These are phyloP conservation scores for Sebastes umbrosus DNA, from an alignment of 2,797 vertebrate species.

Conservation along the genomic window DNA sequence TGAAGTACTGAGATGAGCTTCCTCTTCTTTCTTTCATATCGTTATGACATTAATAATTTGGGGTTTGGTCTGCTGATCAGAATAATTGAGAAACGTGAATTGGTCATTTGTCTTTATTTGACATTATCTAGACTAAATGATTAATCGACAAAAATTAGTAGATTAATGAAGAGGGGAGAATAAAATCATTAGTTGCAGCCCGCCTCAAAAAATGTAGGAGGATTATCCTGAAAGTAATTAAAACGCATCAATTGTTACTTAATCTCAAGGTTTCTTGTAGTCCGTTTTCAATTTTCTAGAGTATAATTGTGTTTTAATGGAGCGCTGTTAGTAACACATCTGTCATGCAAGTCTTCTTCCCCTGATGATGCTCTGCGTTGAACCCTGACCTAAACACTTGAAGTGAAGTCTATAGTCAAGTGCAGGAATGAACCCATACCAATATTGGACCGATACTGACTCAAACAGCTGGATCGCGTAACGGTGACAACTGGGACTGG, in stretches of 20 bases:
- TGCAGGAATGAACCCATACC: background rate
- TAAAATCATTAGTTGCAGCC: background rate
- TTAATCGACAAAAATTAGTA: background rate
- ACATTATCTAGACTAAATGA: conserved; percentile 15
- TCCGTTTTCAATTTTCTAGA: no score
- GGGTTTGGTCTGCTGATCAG: conserved; percentile 9
- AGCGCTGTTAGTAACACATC: background rate
- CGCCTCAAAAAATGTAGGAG: background rate
- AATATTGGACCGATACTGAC: background rate
- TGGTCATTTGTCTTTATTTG: conserved; percentile 18
- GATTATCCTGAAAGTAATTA: conserved; percentile 17
- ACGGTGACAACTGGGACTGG: no score
- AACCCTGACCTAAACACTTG: background rate
- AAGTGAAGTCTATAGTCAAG: background rate
- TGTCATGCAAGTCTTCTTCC: background rate
- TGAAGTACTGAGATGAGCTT: background rate
- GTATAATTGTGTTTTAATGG: background rate
- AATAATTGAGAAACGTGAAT: conserved; percentile 10
- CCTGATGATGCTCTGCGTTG: background rate
- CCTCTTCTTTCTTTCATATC: background rate
- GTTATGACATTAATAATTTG: background rate
- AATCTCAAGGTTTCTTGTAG: background rate
- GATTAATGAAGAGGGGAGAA: conserved; percentile 9
- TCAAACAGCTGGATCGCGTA: no score
- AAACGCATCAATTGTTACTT: background rate